Base-by-base conservation (phyloP, 2,797 vertebrate genomes). In the Enteromius trimaculatus region DNA sequence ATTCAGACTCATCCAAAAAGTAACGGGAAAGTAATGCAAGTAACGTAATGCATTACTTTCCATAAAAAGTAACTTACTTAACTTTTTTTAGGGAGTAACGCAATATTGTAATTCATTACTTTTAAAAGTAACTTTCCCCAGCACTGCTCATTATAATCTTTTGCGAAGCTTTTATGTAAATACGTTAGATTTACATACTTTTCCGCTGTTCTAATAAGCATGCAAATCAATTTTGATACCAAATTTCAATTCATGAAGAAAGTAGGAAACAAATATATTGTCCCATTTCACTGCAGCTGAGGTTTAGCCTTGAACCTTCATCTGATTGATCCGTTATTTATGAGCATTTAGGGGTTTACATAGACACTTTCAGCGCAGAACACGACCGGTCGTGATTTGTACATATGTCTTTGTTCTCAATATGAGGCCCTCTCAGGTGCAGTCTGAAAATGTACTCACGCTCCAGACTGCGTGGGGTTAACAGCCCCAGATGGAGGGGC, bases 391-490 rank as follows among this genome's bases (percentile, higher is more conserved):
- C 68, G 16, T 47, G 53, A 60, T 64, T 62, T 66, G 49, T 58
- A 53, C 26, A 31, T 58, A 26, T 37, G 19, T 47, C 44, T 72
- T 53, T 65, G 31, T 82, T 77, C 64, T 69, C 64, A 44, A 44
- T 37, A 14, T 39, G 34, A 17, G 51, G 23, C 53, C 47, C 51
- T 47, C 81, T 77, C 64, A 58, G 53, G 74, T 69, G 75, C 47
- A 17, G 21, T 83, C 75, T 77, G 80, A 53, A 55, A 75, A 66
- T 82, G 11, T 76, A 82, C 64, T 83, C 23, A 49, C 1, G 53
- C 55, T 77, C 65, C 53, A 78, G 75, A 83, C 66, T 34, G 29
- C 13, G 62, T 77, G 51, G 26, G 37, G 81, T 77, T 77, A 82
- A 82, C 81, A 42, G 72, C 74, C 14, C 64, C 64, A 77, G 81